Base-by-base conservation (phyloP, 2,113 vertebrate genomes). In the Tenebrosternarchus preto region DNA sequence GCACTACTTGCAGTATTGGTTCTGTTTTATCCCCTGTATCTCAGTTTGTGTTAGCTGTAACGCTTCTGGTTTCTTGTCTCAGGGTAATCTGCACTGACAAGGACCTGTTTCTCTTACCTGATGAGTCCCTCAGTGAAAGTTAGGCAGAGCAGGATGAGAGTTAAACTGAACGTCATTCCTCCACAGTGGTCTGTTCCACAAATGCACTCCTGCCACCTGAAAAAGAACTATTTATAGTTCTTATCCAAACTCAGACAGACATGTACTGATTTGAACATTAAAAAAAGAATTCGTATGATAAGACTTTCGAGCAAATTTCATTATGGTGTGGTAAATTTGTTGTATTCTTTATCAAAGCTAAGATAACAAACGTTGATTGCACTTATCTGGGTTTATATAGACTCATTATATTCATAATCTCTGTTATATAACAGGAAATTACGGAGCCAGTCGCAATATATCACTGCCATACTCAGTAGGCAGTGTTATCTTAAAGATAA, bases 91-190 rank as follows among this genome's bases (percentile, higher is more conserved):
- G 1, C 15, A 22, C 24, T 68, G 16, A 3, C n/a, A 5, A 31
- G 1, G 6, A 25, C 29, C 29, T 8, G 63, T 46, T 59, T 70
- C 12, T 71, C 67, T 78, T 71, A 78, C 67, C 66, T 78, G 24
- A 61, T 19, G 24, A 78, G 66, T 60, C 67, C 66, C 31, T 78
- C 76, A 46, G 55, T 60, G 5, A 78, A 36, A 60, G 36, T 27
- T 33, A 78, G 33, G 60, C 66, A 78, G 11, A 78, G 33, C 24
- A 78, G 33, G 31, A 17, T 3, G 24, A 78, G 22, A 46, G 60
- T 31, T 33, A 78, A 22, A 50, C 36, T n/a, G 55, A 12, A 60
- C 77, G 46, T 60, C 67, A 29, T 67, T 27, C 27, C 15, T 55
- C 19, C 27, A 17, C 29, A 36, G 60, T 55, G n/a, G 15, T 11